Base-by-base conservation (phyloP, 1,140 invertebrate species). In the Ectropis grisescens region DNA sequence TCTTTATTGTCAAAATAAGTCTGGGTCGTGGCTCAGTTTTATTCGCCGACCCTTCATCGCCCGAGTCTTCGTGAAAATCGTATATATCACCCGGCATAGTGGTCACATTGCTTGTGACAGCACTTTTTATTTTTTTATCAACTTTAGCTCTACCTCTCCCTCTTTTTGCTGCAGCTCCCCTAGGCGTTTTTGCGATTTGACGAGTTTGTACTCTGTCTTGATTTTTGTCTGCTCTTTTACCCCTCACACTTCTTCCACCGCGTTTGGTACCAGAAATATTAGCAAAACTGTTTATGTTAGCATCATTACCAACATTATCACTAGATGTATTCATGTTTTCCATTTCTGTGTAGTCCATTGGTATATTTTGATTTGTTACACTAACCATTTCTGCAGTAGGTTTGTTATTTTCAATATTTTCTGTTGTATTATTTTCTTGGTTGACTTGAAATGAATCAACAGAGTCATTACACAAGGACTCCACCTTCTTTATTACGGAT, bases 61-160 rank as follows among this genome's bases (percentile, higher is more conserved):
- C 90, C 13, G 90, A 91, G 60, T 93, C 92, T 54, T 94, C 92
- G 49, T 91, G 89, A 59, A 93, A 94, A 61, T 94, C 92, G 47
- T 94, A 94, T 2, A 94, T 87, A 58, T 94, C 92, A 1, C 87
- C 86, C 0, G 86, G 86, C 5, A 87, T 60, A 40, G 75, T 69
- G 42, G 69, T 72, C 11, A 65, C 42, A 30, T 52, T 70, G 31
- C 64, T 82, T 34, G 64, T 76, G 9, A 83, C 74, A 1, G 76
- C 56, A 64, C 67, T 86, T 76, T 70, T 85, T 42, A 71, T 76
- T 83, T 83, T 90, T 74, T 65, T 83, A 57, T 82, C 87, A 23
- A 60, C 82, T 78, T 67, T 88, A 47, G 54, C 75, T 39, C 82
- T 54, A 15, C 84, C 81, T 44, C 85, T 79, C 0, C 84, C 80